Evolutionary conservation across 2,888 invertebrate genomes (phyloP).

Genomic region (Catocala nupta): DNA sequence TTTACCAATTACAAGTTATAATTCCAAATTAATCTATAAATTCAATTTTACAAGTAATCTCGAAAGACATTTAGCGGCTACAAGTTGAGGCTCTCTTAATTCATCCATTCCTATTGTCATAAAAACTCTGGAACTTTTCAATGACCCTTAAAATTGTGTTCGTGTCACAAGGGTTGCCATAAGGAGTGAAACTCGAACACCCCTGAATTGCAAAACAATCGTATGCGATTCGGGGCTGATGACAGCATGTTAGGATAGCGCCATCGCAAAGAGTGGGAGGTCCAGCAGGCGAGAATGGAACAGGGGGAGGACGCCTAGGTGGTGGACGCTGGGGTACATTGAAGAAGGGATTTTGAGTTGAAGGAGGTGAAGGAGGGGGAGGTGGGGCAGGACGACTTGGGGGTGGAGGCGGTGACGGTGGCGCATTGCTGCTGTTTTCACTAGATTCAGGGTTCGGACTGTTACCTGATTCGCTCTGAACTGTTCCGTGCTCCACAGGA

Average conservation of each 20-base stretch:
- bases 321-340: background rate
- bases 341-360: slow-evolving; percentile 18
- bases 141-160: slow-evolving; percentile 64
- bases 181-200: slow-evolving; percentile 79
- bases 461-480: slow-evolving; percentile 49
- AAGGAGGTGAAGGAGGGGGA: background rate
- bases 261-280: slow-evolving; percentile 67
- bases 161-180: slow-evolving; percentile 69
- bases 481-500: slow-evolving; percentile 69
- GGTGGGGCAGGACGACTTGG: slow-evolving; percentile 5
- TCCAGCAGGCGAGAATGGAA: background rate
- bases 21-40: background rate
- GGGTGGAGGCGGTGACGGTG: background rate
- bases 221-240: slow-evolving; percentile 61
- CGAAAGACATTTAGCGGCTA: background rate
- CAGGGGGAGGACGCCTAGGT: slow-evolving; percentile 9
- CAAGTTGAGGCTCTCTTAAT: background rate
- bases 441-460: slow-evolving; percentile 9
- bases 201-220: slow-evolving; percentile 71
- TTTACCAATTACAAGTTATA: no score
- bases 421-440: background rate
- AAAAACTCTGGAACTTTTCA: slow-evolving; percentile 66
- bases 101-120: slow-evolving; percentile 61
- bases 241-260: slow-evolving; percentile 75
- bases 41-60: background rate